These are phyloP conservation scores for Formicarius rufipectus DNA, from an alignment of 2,113 vertebrate species.

Conservation along the genomic window DNA sequence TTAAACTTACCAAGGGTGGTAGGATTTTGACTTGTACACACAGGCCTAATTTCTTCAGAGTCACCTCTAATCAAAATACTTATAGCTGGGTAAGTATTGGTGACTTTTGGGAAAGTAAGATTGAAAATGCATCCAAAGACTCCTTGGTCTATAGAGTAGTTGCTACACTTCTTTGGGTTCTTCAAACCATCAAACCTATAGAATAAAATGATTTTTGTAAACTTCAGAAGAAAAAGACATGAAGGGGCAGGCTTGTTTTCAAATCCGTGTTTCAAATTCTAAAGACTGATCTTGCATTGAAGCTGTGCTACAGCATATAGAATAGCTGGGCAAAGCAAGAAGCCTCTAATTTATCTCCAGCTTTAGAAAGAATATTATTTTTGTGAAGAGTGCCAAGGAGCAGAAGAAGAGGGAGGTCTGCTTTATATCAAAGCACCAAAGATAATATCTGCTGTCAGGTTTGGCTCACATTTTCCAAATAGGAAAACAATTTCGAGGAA, in stretches of 20 bases:
- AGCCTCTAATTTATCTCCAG: neutral
- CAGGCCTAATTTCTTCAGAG: conserved; percentile 29
- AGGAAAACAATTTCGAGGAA: neutral
- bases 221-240: neutral
- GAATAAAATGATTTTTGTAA: neutral
- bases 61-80: conserved; percentile 20
- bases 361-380: neutral
- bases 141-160: neutral
- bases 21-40: conserved; percentile 40
- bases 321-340: neutral
- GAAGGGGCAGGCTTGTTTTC: neutral
- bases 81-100: neutral
- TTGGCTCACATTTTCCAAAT: neutral
- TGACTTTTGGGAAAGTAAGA: neutral
- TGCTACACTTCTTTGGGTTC: neutral
- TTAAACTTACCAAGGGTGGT: conserved; percentile 30
- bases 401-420: neutral
- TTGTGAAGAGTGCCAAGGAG: neutral
- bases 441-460: neutral
- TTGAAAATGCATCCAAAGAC: conserved; percentile 23
- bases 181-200: conserved; percentile 22
- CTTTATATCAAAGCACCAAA: neutral
- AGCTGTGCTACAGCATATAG: neutral
- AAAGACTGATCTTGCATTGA: neutral
- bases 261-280: neutral